Base-by-base conservation (phyloP, 2,888 invertebrate species). In the Dicyrtoma fusca region DNA sequence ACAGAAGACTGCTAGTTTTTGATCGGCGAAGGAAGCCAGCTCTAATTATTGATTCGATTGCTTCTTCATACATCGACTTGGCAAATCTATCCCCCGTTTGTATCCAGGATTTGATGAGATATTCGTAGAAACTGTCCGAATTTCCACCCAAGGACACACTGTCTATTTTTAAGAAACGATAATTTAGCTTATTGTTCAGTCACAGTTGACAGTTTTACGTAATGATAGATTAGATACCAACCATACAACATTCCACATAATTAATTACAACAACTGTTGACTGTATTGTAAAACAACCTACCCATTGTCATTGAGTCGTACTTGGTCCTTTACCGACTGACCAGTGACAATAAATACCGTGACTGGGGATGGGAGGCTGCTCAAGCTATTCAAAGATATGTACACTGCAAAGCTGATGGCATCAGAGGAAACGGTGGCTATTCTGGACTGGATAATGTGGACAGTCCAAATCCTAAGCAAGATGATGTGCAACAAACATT, bases 401-500 rank as follows among this genome's bases (percentile, higher is more conserved):
- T n/a, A n/a, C 88, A 96, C 84, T 97, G 97, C 83, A 63, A 47
- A 13, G 93, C 94, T 66, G 90, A 92, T 11, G 92, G 91, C 75
- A 21, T 42, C 3, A 5, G 69, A 14, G n/a, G n/a, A n/a, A n/a
- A n/a, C n/a, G n/a, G n/a, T n/a, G 99, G 99, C 0, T 99, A 92
- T 86, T 91, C 95, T 19, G 99, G 99, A 1, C 87, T 99, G 55
- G 89, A 91, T 81, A 95, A 98, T 86, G 98, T 99, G 64, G 97
- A 99, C 86, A 88, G 90, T 81, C 47, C 88, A 79, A 68, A 62
- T 47, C 90, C 93, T 23, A 88, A 88, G 78, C 92, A 95, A 81
- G 99, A 99, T 84, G 98, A 99, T 84, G 97, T 98, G 34, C 99
- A 99, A 84, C 98, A 99, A 85, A 97, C 96, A 85, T 99, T 94